These are phyloP conservation scores for Ameiurus melas DNA, from an alignment of 2,113 vertebrate species.

Conservation along the genomic window DNA sequence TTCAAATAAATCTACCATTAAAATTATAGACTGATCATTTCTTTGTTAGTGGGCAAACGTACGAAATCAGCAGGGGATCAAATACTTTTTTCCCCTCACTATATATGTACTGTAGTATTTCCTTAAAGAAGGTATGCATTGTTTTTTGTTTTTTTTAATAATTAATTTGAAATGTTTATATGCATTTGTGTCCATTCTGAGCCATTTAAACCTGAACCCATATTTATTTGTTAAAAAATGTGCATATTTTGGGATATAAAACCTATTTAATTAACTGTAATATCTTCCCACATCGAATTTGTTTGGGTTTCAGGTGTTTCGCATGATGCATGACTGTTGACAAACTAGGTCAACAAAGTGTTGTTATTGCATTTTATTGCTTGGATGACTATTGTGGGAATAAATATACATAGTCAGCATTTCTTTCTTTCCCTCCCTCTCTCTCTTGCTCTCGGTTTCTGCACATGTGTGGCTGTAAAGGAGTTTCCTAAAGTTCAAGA, in stretches of 20 bases:
- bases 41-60: no score
- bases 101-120: background rate
- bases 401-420: background rate
- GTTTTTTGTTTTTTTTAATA: background rate
- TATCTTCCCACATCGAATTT: background rate
- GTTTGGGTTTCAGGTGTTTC: background rate
- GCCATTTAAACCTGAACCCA: background rate
- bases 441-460: background rate
- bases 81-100: no score
- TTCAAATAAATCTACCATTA: no score
- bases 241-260: background rate
- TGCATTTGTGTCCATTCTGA: background rate
- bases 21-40: no score
- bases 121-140: background rate
- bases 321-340: background rate
- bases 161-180: background rate
- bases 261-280: background rate
- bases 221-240: background rate
- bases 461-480: background rate
- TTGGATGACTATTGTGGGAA: background rate
- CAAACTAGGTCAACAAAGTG: background rate
- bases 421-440: background rate
- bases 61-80: no score
- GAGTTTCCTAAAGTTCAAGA: background rate
- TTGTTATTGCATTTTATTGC: constrained; percentile 1